Evolutionary conservation across 2,113 vertebrate genomes (phyloP).

Genomic region (Ciconia maguari): DNA sequence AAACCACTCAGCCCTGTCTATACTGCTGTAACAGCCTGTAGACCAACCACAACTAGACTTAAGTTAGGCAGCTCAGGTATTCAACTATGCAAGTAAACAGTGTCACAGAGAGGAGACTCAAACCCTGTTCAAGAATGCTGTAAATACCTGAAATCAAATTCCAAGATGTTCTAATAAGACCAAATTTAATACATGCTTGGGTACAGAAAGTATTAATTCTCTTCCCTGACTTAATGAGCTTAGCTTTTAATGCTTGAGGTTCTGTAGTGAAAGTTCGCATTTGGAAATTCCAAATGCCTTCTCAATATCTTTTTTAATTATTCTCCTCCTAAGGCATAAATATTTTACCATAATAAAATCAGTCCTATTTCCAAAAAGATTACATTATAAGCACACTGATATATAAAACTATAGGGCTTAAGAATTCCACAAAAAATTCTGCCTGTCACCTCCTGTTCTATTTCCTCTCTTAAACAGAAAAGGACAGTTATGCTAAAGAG

Average conservation of each 20-base stretch:
- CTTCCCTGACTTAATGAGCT: background rate
- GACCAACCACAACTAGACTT: background rate
- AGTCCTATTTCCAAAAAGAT: background rate
- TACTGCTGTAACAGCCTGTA: fast-evolving
- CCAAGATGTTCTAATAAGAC: background rate
- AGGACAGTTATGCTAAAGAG: background rate
- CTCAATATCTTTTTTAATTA: background rate
- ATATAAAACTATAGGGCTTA: fast-evolving
- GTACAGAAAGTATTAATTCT: background rate
- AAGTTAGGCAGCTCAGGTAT: background rate
- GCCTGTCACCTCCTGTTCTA: background rate
- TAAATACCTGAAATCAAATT: background rate
- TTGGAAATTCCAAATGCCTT: background rate
- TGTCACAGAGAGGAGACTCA: fast-evolving
- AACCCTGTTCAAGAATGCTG: background rate
- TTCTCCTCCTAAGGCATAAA: background rate
- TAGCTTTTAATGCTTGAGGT: background rate
- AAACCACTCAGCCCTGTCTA: background rate
- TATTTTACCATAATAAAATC: background rate
- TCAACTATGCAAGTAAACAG: background rate
- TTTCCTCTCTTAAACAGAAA: background rate
- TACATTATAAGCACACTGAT: background rate
- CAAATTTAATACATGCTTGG: background rate
- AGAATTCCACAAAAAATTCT: background rate
- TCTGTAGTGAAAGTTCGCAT: fast-evolving